These are phyloP conservation scores for Parelbella ahira DNA, from an alignment of 2,888 invertebrate genomes.

Conservation along the genomic window DNA sequence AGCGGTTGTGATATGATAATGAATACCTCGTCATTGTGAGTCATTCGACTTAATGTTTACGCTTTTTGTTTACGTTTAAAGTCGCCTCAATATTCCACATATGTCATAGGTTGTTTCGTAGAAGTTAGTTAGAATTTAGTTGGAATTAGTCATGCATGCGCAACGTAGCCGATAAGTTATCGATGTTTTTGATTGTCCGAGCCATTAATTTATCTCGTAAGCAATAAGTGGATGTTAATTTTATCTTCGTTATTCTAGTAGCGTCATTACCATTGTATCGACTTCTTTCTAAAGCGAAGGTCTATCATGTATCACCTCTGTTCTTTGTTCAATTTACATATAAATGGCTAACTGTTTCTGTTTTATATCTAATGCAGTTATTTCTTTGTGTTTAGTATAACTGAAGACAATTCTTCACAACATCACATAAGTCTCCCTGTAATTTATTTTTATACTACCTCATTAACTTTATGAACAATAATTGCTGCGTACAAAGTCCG, in stretches of 20 bases:
- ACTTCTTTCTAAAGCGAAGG: too few relatives aligned
- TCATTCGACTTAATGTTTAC: conserved; percentile 71
- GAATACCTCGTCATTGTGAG: conserved; percentile 76
- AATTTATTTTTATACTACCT: too few relatives aligned
- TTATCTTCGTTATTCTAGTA: conserved; percentile 6
- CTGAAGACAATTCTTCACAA: too few relatives aligned
- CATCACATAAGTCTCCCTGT: too few relatives aligned
- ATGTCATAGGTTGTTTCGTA: conserved; percentile 45
- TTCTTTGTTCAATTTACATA: too few relatives aligned
- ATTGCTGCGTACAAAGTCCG: too few relatives aligned
- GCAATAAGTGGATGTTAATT: conserved; percentile 17
- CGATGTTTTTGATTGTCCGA: conserved; percentile 34
- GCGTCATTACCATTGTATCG: too few relatives aligned
- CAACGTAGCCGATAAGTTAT: conserved; percentile 34
- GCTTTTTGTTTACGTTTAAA: conserved; percentile 70
- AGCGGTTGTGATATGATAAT: conserved; percentile 73
- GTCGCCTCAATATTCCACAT: conserved; percentile 44
- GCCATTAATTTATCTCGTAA: conserved; percentile 14
- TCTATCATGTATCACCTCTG: too few relatives aligned
- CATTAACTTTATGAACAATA: too few relatives aligned
- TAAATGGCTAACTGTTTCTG: too few relatives aligned
- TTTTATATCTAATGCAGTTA: too few relatives aligned
- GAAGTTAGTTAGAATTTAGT: conserved; percentile 50
- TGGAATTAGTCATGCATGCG: conserved; percentile 56
- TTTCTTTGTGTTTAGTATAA: too few relatives aligned